Base-by-base conservation (phyloP, 2,888 invertebrate species). In the Amorpha juglandis region DNA sequence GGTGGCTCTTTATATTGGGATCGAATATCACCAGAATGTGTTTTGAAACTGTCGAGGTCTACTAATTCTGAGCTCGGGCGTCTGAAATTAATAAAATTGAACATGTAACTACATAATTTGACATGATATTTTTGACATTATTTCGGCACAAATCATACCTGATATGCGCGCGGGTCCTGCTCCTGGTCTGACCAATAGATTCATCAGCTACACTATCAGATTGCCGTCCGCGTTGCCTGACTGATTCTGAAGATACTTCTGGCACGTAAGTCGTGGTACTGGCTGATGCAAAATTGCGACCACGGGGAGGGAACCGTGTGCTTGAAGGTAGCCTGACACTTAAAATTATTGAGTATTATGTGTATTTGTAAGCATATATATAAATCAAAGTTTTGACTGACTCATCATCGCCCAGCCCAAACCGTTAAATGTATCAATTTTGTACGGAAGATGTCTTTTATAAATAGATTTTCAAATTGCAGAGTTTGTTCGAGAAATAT, bases 271-370 rank as follows among this genome's bases (percentile, higher is more conserved):
- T 94, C 51, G 95, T 94, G 27, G 94, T 94, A 72, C 91, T 92
- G 51, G 80, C 70, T 66, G 87, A 76, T 19, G 82, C 86, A 64
- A 92, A 74, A 89, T 85, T 87, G 87, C 95, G 91, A 74, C 95
- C 95, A 68, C 96, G 95, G 55, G 97, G 96, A 69, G 97, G 97
- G 86, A 97, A 97, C 71, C 97, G 95, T n/a, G 97, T 97, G 79
- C 96, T 97, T n/a, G 95, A 95, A 1, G 97, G 97, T 71, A 97
- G 88, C 74, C 97, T 93, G 72, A 80, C 81, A 75, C 79, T 85
- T 72, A 71, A 77, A 66, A 76, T 73, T 58, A 69, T 53, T 69
- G 38, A 52, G 65, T 69, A 67, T 70, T 16, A 6, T 42, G 27
- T 27, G 27, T 27, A 27, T 27, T n/a, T n/a, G 4, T 27, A 27